Base-by-base conservation (phyloP, 1,140 invertebrate genomes). In the Drosophila saltans region DNA sequence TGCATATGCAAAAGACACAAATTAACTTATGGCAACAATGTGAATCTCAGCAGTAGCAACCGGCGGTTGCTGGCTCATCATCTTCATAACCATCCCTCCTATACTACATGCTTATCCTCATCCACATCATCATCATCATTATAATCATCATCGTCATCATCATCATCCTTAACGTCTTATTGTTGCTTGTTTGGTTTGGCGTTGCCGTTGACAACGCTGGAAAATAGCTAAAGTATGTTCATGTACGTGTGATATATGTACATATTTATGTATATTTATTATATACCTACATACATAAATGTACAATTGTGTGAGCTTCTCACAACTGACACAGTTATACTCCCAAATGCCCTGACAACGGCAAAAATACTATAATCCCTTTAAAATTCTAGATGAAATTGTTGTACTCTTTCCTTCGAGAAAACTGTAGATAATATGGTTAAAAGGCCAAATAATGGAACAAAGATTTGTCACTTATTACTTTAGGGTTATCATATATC, bases 1-100 rank as follows among this genome's bases (percentile, higher is more conserved):
- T 86, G 83, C 82, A 78, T 72, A 78, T 78, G 75, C 61, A 75
- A 77, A 77, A 88, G 83, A 80, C 69, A 72, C 70, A 86, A 86
- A 86, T 86, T 86, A 86, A 86, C 83, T 86, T 86, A 86, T 80
- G 80, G 83, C 70, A 86, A 86, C 83, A 82, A 75, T 72, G 76
- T 64, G 60, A 69, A 30, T 75, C 68, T 52, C 45, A 11, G 45
- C 24, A 52, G 45, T 52, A 24, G 45, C 8, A 56, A 68, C 72
- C 72, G 26, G 60, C 57, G 59, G 48, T 65, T 52, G 66, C 72
- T 65, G 59, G 66, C 72, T 52, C 45, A 52, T 52, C 45, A 52
- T 52, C 45, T 24, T 52, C n/a, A 16, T 43, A 2, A 71, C 76
- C 65, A 66, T 58, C 48, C 56, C 72, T 77, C 56, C 72, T 77